A percentile compares a stretch with the other conserved stretches of the same genome.
Evolutionary conservation across 2,797 vertebrate species (phyloP).

Genomic region (Channa striata): DNA sequence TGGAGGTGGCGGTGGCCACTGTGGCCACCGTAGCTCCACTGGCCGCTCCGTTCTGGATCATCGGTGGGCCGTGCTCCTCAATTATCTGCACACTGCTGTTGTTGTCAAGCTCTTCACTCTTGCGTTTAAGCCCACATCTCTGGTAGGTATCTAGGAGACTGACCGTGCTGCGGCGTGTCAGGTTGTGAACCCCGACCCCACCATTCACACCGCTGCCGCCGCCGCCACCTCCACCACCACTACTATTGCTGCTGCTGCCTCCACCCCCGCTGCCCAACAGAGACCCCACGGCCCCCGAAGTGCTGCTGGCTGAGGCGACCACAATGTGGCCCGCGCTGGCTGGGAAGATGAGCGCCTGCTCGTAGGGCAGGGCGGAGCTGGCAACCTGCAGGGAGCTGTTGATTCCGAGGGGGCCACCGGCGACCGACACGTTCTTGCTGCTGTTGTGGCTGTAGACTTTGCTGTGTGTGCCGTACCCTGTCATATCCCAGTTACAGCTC

Average conservation of each 20-base stretch:
- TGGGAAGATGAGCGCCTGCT: constrained; percentile 97
- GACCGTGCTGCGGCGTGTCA: constrained; percentile 98
- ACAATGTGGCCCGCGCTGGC: constrained; percentile 93
- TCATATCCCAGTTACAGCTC: constrained; percentile 98
- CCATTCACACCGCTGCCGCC: constrained; percentile 87
- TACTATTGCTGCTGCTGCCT: constrained; percentile 86
- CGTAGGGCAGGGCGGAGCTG: constrained; percentile 92
- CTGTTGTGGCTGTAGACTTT: constrained; percentile 92
- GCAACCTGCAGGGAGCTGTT: constrained; percentile 90
- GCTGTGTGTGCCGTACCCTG: constrained; percentile 98
- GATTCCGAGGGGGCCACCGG: constrained; percentile 87
- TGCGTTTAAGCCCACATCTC: constrained; percentile 99
- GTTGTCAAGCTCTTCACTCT: constrained; percentile 98
- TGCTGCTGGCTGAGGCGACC: constrained; percentile 94
- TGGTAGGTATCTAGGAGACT: constrained; percentile 99
- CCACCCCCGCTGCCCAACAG: constrained; percentile 85
- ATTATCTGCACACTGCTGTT: constrained; percentile 97
- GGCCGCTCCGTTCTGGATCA: constrained; percentile 92
- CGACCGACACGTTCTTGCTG: constrained; percentile 92
- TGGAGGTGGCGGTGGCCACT: constrained; percentile 92
- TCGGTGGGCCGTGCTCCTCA: constrained; percentile 93
- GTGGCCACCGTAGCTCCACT: constrained; percentile 85
- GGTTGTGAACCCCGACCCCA: constrained; percentile 89
- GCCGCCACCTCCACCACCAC: constrained; percentile 76
- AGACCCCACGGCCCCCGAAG: constrained; percentile 89